These are phyloP conservation scores for Stomatorhinus ivindoensis DNA, from an alignment of 2,113 vertebrate genomes.

Conservation along the genomic window DNA sequence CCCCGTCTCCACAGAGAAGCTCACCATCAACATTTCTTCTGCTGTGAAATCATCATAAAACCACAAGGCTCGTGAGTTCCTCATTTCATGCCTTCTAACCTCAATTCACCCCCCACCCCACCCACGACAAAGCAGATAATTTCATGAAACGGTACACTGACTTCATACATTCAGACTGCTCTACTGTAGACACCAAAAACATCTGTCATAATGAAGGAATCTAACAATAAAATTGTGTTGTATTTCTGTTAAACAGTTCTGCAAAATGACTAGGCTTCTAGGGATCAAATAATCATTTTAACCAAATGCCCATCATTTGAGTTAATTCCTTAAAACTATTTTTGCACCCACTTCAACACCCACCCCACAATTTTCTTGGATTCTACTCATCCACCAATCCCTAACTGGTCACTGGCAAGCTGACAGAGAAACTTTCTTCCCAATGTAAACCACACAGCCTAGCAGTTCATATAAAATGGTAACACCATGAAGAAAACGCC, in stretches of 20 bases:
- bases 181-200: not conserved
- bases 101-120: not conserved
- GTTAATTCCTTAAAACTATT: not conserved
- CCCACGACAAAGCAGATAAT: not conserved
- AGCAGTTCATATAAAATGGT: not conserved
- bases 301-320: not conserved
- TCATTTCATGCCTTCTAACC: not conserved
- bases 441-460: not conserved
- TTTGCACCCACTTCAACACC: too few relatives aligned
- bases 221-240: not conserved
- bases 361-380: not conserved
- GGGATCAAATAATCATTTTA: not conserved
- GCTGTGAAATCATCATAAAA: not conserved
- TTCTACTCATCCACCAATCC: not conserved
- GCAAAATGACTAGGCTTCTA: not conserved
- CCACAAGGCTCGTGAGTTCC: not conserved
- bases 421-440: not conserved
- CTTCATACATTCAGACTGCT: not conserved
- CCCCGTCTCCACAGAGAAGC: not conserved
- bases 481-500: not conserved
- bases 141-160: not conserved
- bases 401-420: not conserved
- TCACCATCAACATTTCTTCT: not conserved
- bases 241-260: not conserved
- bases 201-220: not conserved